Conservation (phyloP, 2,113 vertebrate species). For the Origma solitaria region DNA sequence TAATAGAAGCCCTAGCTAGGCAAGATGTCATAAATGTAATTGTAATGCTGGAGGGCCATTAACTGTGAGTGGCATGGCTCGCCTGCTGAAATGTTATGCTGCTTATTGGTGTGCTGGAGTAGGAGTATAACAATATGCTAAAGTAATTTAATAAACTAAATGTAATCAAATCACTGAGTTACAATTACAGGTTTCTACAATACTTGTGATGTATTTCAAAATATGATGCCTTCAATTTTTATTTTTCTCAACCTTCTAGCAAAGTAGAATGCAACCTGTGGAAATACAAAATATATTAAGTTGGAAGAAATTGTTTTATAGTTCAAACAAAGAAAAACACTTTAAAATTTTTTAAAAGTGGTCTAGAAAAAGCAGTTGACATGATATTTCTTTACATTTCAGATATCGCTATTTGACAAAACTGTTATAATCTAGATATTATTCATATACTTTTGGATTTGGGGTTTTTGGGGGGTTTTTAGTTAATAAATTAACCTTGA, state of each 20-base stretch:
- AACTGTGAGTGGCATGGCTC: background rate
- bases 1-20: background rate
- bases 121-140: background rate
- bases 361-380: background rate
- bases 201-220: conserved; percentile 8
- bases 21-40: background rate
- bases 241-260: background rate
- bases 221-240: background rate
- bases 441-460: background rate
- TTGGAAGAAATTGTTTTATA: background rate
- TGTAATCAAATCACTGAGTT: conserved; percentile 9
- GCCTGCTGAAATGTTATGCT: background rate
- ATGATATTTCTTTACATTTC: background rate
- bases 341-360: background rate
- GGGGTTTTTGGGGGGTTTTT: background rate
- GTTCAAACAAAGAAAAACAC: background rate
- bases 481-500: background rate
- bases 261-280: background rate
- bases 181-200: background rate
- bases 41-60: background rate
- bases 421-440: background rate
- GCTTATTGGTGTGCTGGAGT: background rate
- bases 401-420: background rate
- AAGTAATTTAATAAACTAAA: conserved; percentile 46
- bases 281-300: background rate